Conservation (phyloP, 2,888 invertebrate genomes). For the Apamea sordens region DNA sequence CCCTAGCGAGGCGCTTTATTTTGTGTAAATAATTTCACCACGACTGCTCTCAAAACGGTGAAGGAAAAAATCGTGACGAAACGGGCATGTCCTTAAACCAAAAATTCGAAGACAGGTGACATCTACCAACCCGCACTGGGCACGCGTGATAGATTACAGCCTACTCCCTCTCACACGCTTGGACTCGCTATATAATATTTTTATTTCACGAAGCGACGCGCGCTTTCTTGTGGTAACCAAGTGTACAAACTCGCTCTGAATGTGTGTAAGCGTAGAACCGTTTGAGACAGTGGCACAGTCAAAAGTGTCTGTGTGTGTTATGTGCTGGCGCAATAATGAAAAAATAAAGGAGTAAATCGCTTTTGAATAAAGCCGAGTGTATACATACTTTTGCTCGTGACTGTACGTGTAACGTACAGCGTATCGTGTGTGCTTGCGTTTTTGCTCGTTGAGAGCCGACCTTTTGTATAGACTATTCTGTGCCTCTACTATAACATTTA, state of each 20-base stretch:
- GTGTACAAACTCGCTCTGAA: background rate
- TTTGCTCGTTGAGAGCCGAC: background rate
- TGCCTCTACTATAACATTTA: slow-evolving; percentile 42
- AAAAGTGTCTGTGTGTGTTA: background rate
- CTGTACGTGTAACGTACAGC: background rate
- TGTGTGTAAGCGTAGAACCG: background rate
- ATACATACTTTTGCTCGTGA: too few species aligned
- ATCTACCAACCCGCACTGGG: background rate
- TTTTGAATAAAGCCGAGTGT: too few species aligned
- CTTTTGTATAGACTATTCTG: background rate
- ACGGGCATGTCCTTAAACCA: background rate
- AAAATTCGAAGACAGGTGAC: background rate
- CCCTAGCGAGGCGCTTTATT: background rate
- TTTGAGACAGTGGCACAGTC: background rate
- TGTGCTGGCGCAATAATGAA: too few species aligned
- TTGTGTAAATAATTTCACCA: background rate
- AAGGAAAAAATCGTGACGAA: background rate
- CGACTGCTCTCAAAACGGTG: background rate
- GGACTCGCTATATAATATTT: background rate
- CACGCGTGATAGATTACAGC: background rate
- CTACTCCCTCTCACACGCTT: background rate
- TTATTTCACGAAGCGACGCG: background rate
- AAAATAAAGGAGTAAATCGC: too few species aligned
- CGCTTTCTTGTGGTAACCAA: background rate
- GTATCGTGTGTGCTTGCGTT: background rate